Conservation (phyloP, 2,888 invertebrate genomes). For the Drosophila picticornis region DNA sequence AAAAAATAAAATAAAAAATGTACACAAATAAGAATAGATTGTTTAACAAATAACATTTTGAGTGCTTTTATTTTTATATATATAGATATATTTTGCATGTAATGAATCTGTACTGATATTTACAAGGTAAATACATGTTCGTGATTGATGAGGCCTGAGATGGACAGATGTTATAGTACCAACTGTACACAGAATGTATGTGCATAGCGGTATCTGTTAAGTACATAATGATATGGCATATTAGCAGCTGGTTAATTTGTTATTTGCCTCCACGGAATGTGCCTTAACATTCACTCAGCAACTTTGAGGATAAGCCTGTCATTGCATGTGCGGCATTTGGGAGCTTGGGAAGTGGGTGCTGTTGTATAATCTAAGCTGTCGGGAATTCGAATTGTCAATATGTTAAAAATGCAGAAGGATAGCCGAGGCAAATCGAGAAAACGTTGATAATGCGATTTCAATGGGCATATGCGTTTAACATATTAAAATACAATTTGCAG, state of each 20-base stretch:
- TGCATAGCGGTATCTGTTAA: constrained; percentile 1
- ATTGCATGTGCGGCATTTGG: constrained; percentile 1
- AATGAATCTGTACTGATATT: not conserved
- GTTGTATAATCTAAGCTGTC: not conserved
- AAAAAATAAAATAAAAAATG: too few species aligned
- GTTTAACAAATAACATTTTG: not conserved
- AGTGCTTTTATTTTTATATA: not conserved
- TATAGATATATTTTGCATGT: not conserved
- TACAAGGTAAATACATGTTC: not conserved
- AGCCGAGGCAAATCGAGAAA: constrained; percentile 1
- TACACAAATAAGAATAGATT: not conserved
- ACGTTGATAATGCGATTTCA: constrained; percentile 65
- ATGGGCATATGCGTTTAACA: constrained; percentile 71
- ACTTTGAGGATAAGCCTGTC: constrained; percentile 25
- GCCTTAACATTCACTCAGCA: constrained; percentile 28
- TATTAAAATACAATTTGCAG: constrained; percentile 72
- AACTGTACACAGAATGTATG: not conserved
- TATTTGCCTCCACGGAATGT: constrained; percentile 2
- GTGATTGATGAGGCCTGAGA: constrained; percentile 42
- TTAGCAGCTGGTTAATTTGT: constrained; percentile 38
- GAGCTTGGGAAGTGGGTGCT: not conserved
- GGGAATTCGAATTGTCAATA: constrained; percentile 35
- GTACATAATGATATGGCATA: constrained; percentile 32
- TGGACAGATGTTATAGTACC: constrained; percentile 14
- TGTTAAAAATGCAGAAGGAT: constrained; percentile 17